phyloP scores from a whole-genome alignment of 2,888 invertebrate species.

The Tenthredo notha region DNA sequence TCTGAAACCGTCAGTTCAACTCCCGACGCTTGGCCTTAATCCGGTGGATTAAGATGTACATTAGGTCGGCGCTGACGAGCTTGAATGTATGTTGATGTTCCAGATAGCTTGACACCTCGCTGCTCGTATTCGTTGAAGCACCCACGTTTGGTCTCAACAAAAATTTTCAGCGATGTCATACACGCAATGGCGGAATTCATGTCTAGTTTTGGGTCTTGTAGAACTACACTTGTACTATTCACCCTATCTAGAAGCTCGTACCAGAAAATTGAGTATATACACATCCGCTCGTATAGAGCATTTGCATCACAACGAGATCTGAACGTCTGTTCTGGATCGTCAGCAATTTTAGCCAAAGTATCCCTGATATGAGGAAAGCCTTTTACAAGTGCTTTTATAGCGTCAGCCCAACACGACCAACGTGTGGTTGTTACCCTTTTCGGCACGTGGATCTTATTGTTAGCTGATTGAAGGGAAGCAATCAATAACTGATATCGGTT shows the following conservation, averaged over 20 bases:
- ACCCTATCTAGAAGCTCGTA: slow-evolving; percentile 55
- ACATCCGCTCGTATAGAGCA: slow-evolving; percentile 54
- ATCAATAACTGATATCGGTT: slow-evolving; percentile 53
- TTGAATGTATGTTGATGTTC: slow-evolving; percentile 20
- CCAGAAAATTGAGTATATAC: slow-evolving; percentile 56
- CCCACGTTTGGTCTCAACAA: slow-evolving; percentile 40
- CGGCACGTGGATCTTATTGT: slow-evolving; percentile 23
- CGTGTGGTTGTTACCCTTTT: slow-evolving; percentile 54
- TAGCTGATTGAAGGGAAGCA: slow-evolving; percentile 7
- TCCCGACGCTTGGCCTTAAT: slow-evolving; percentile 52
- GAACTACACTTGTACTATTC: slow-evolving; percentile 51
- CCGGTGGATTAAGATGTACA: slow-evolving; percentile 54
- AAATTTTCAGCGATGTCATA: slow-evolving; percentile 48
- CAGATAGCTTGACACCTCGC: slow-evolving; percentile 21
- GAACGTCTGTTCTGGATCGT: slow-evolving; percentile 42
- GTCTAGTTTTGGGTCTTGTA: slow-evolving; percentile 49
- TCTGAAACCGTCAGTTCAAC: slow-evolving; percentile 50
- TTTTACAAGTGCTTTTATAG: slow-evolving; percentile 42
- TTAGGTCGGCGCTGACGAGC: slow-evolving; percentile 54
- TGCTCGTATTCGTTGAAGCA: slow-evolving; percentile 49
- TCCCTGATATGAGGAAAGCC: slow-evolving; percentile 13
- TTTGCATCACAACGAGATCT: slow-evolving; percentile 54
- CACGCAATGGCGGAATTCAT: slow-evolving; percentile 47
- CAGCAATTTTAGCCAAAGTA: slow-evolving; percentile 44
- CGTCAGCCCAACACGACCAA: slow-evolving; percentile 54